These are phyloP conservation scores for Palaemon carinicauda DNA, from an alignment of 1,140 invertebrate species.

Conservation along the genomic window DNA sequence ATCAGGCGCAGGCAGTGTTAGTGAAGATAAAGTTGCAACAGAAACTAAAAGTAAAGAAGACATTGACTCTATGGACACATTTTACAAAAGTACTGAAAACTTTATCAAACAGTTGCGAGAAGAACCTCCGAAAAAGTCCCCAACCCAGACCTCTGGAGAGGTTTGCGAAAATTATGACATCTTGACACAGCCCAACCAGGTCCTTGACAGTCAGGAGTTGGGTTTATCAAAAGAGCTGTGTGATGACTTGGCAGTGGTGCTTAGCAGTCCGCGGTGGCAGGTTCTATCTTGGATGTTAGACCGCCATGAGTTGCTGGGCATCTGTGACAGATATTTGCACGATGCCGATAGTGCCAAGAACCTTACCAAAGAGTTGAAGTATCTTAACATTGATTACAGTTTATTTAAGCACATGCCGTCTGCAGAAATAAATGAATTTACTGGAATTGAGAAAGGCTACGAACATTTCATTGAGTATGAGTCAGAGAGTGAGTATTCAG, in stretches of 20 bases:
- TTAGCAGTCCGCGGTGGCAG: constrained; percentile 72
- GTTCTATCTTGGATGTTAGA: constrained; percentile 72
- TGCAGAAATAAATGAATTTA: constrained; percentile 62
- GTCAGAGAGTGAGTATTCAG: constrained; percentile 41
- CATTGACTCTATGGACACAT: constrained; percentile 51
- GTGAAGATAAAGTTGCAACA: constrained; percentile 39
- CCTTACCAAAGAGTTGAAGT: constrained; percentile 72
- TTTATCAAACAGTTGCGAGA: constrained; percentile 65
- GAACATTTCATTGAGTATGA: constrained; percentile 59
- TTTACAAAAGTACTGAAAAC: constrained; percentile 62
- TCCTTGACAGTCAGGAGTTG: constrained; percentile 67
- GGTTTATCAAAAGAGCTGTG: constrained; percentile 71
- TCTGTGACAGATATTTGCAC: constrained; percentile 72
- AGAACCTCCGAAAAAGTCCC: constrained; percentile 31
- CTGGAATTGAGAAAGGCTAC: constrained; percentile 69
- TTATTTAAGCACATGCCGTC: constrained; percentile 71
- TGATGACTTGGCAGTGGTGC: constrained; percentile 72
- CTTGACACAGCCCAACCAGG: constrained; percentile 66
- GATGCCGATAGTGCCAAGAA: constrained; percentile 71
- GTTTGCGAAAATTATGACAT: constrained; percentile 65
- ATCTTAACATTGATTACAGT: constrained; percentile 73
- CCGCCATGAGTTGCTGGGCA: constrained; percentile 69
- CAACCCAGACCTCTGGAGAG: constrained; percentile 20
- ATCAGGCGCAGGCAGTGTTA: background rate
- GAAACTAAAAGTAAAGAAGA: constrained; percentile 41